Evolutionary conservation across 2,888 invertebrate genomes (phyloP).

Genomic region (Scaptomyza parva): DNA sequence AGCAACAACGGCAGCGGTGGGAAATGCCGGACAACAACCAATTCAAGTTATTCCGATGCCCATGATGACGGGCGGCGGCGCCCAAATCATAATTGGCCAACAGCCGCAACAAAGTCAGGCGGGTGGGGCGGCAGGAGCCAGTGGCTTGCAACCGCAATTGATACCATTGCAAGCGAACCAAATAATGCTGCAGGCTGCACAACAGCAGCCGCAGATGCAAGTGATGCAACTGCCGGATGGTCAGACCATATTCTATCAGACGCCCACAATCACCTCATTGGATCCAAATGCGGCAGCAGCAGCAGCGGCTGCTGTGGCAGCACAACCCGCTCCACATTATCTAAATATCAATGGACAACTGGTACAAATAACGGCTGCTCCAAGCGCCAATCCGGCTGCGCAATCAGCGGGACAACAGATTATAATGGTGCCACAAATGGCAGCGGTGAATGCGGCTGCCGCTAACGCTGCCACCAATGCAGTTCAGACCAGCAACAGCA

Average conservation of each 20-base stretch:
- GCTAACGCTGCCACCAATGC: slow-evolving; percentile 45
- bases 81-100: slow-evolving; percentile 84
- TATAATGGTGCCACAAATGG: slow-evolving; percentile 81
- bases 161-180: slow-evolving; percentile 83
- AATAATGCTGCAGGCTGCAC: slow-evolving; percentile 83
- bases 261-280: slow-evolving; percentile 65
- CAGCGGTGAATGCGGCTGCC: slow-evolving; percentile 63
- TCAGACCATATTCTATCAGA: slow-evolving; percentile 94
- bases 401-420: slow-evolving; percentile 73
- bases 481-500: slow-evolving; percentile 21
- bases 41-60: slow-evolving; percentile 84
- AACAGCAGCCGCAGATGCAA: slow-evolving; percentile 87
- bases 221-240: slow-evolving; percentile 96
- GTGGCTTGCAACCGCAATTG: slow-evolving; percentile 73
- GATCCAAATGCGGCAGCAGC: slow-evolving; percentile 61
- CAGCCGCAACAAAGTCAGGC: slow-evolving; percentile 72
- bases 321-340: slow-evolving; percentile 86
- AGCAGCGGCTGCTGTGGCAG: slow-evolving; percentile 52
- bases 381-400: slow-evolving; percentile 71
- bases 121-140: slow-evolving; percentile 43
- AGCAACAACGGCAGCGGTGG: slow-evolving; percentile 3
- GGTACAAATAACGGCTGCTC: slow-evolving; percentile 82
- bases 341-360: slow-evolving; percentile 85
- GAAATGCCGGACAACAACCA: slow-evolving; percentile 39
- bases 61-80: slow-evolving; percentile 69